phyloP scores from a whole-genome alignment of 1,140 invertebrate genomes.

The Hyposmocoma kahamanoa region DNA sequence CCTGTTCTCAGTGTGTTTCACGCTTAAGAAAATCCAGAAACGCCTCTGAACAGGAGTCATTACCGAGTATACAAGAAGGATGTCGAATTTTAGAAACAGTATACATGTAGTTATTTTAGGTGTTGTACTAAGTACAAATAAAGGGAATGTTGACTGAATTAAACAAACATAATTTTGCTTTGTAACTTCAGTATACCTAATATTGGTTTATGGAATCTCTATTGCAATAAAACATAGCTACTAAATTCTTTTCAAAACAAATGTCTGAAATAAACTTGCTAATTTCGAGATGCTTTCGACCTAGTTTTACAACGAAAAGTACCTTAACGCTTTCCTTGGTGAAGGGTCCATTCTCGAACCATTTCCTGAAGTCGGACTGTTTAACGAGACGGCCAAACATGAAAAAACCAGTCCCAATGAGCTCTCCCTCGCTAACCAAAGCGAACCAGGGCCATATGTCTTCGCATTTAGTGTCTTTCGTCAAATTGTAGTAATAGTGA shows the following conservation, averaged over 20 bases:
- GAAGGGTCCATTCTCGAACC: conserved; percentile 45
- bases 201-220: not conserved
- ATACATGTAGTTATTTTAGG: no score
- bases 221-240: not conserved
- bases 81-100: no score
- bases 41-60: no score
- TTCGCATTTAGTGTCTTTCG: conserved; percentile 46
- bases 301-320: not conserved
- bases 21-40: no score
- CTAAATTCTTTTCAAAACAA: not conserved
- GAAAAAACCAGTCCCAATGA: conserved; percentile 54
- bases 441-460: conserved; percentile 58
- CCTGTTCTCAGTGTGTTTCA: no score
- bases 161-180: not conserved
- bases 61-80: no score
- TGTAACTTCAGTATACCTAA: not conserved
- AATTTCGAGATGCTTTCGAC: not conserved
- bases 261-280: not conserved
- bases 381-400: conserved; percentile 41
- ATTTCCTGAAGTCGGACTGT: conserved; percentile 29
- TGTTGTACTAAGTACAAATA: not conserved
- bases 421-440: conserved; percentile 43
- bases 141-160: not conserved
- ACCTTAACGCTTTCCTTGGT: conserved; percentile 14
- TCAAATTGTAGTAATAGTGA: conserved; percentile 67